Evolutionary conservation across 2,797 vertebrate species (phyloP), one percentile per base, ranked within the genome.

Genomic region (Notolabrus celidotus): DNA sequence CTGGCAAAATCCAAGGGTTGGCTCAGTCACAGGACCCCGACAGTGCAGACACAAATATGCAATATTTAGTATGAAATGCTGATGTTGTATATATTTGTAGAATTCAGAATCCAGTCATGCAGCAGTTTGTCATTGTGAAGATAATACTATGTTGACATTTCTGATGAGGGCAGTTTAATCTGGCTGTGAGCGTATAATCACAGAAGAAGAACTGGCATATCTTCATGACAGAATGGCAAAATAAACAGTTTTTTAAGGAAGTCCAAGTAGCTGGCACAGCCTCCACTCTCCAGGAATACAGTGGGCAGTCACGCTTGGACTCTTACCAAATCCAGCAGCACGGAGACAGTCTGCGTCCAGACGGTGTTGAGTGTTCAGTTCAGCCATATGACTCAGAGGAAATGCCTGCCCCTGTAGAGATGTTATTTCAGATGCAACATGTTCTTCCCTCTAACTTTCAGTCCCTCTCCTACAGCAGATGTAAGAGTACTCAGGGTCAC

Each of bases 331-430:
- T 72, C 57, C 62, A 82, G 71, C 77, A 49, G 58, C 66, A 46
- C 71, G 63, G 34, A 65, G 49, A 72, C 67, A 52, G 43, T 27
- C 59, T 36, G 50, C 45, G n/a, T 75, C 65, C 79, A 84, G 81
- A 79, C 77, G n/a, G 77, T 76, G 85, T 63, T 62, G 79, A 83
- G 76, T 83, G 80, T 80, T 87, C 62, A 64, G 75, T 86, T 86
- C 82, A 75, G 82, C 65, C 74, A 62, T 71, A 74, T 91, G 89
- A 90, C 84, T 88, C 86, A 82, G 69, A 82, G 79, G 71, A 86
- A 80, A 86, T 80, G 69, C 86, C 68, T 80, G 77, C 65, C 49
- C 54, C 68, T 74, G 60, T 49, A 52, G 63, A 71, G 80, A 79
- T 78, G 71, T 80, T 83, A 71, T 74, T 76, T 87, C 80, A 86